Base-by-base conservation (phyloP, 2,797 vertebrate species). In the Zenarchopterus dispar region DNA sequence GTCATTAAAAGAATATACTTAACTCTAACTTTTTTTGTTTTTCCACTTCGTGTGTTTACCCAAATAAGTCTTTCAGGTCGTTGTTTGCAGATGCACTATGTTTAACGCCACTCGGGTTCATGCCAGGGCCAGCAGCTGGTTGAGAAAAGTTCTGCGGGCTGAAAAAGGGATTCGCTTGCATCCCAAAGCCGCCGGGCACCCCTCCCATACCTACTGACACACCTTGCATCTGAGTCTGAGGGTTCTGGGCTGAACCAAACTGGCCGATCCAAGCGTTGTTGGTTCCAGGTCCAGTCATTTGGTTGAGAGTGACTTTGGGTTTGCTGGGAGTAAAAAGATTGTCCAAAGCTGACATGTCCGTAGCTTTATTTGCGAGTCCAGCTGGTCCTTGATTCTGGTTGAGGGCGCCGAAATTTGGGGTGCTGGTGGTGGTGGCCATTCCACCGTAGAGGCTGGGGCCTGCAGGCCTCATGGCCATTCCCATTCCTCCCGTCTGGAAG, bases 121-220 rank as follows among this genome's bases (percentile, higher is more conserved):
- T 15, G 57, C 71, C 73, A 8, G 93, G 88, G 19, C 81, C 41
- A 6, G 82, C 68, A 5, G 84, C 41, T 15, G 92, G 57, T 84
- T 97, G 97, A 75, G 95, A 86, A 67, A 97, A 98, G 95, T 96
- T 98, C 91, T 97, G 96, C 6, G 98, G 97, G 84, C 86, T 96
- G 89, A 98, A 98, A 89, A 99, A 99, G 49, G 98, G 98, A 80
- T 99, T 99, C 31, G 95, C 95, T 88, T 99, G 97, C 88, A 97
- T 90, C 48, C 96, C 96, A 70, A 99, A 99, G n/a, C 94, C 93
- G 61, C 94, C 67, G 44, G 93, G 90, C 68, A 91, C 78, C 52
- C 91, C 92, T 7, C 93, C 77, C 88, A 80, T 88, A 44, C 90
- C 92, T 0, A 90, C 62, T n/a, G 91, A 15, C 0, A 90, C 78